A percentile compares a stretch with the other conserved stretches of the same genome.
These are phyloP conservation scores for Enoplosus armatus DNA, from an alignment of 2,797 vertebrate species.

Conservation along the genomic window DNA sequence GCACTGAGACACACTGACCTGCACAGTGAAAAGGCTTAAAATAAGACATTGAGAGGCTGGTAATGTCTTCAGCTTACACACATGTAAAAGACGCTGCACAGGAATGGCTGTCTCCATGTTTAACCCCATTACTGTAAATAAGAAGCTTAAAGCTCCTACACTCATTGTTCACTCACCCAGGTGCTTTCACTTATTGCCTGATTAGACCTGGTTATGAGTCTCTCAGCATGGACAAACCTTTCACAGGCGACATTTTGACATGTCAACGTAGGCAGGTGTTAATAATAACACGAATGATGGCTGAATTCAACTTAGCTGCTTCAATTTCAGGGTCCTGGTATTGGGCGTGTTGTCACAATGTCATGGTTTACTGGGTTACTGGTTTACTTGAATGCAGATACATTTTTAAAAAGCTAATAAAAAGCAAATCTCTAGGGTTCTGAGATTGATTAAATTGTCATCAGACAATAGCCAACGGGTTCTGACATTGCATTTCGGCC, in stretches of 20 bases:
- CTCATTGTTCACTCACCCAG: constrained; percentile 2
- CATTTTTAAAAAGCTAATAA: no score
- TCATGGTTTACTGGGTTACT: no score
- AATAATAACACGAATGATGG: no score
- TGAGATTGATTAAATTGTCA: no score
- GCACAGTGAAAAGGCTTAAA: not conserved
- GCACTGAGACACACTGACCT: not conserved
- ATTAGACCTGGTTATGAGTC: constrained; percentile 7
- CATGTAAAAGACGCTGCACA: not conserved
- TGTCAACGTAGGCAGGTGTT: not conserved
- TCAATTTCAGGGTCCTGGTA: not conserved
- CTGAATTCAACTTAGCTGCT: not conserved
- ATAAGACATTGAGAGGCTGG: not conserved
- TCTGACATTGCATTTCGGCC: no score
- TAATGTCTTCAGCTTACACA: not conserved
- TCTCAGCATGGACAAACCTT: not conserved
- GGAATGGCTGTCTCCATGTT: not conserved
- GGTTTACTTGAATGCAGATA: no score
- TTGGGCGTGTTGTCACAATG: no score
- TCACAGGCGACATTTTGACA: not conserved
- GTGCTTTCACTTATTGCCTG: not conserved
- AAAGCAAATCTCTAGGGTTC: no score
- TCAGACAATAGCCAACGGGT: no score
- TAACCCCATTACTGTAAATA: constrained; percentile 12
- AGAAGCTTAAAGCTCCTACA: not conserved